These are phyloP conservation scores for Andricus quercusramuli DNA, from an alignment of 2,888 invertebrate genomes.

Conservation along the genomic window DNA sequence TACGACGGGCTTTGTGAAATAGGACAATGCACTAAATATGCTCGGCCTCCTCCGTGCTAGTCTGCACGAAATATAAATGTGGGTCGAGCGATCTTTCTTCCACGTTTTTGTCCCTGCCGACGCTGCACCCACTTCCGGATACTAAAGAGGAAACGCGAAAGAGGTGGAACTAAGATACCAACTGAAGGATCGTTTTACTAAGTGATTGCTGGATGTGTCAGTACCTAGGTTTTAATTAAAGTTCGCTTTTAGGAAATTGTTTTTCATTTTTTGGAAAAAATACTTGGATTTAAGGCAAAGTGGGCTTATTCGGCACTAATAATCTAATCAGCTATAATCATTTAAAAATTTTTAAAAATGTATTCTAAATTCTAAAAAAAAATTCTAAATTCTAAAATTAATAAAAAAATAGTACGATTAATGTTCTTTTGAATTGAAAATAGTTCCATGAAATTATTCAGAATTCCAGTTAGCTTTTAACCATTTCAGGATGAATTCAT, in stretches of 20 bases:
- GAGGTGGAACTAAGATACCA: constrained; percentile 11
- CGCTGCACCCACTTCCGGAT: constrained; percentile 3
- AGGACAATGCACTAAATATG: constrained; percentile 70
- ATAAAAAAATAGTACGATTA: too few relatives aligned
- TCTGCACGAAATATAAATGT: constrained; percentile 58
- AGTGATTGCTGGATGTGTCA: neutral
- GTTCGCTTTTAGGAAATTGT: neutral
- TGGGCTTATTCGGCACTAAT: too few relatives aligned
- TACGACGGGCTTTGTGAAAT: constrained; percentile 66
- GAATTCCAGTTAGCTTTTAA: too few relatives aligned
- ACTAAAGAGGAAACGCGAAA: neutral
- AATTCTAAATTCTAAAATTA: too few relatives aligned
- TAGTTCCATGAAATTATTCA: too few relatives aligned
- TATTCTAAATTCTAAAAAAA: too few relatives aligned
- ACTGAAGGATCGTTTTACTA: neutral
- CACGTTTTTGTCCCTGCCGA: constrained; percentile 52
- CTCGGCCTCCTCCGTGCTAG: constrained; percentile 42
- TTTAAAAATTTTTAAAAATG: too few relatives aligned
- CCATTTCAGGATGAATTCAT: too few relatives aligned
- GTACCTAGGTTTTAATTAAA: neutral
- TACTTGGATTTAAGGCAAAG: too few relatives aligned
- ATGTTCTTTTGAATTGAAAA: too few relatives aligned
- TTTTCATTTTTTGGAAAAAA: neutral
- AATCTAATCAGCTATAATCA: too few relatives aligned
- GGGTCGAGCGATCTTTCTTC: constrained; percentile 55